These are phyloP conservation scores for Cairina moschata DNA, from an alignment of 2,113 vertebrate species.

Conservation along the genomic window DNA sequence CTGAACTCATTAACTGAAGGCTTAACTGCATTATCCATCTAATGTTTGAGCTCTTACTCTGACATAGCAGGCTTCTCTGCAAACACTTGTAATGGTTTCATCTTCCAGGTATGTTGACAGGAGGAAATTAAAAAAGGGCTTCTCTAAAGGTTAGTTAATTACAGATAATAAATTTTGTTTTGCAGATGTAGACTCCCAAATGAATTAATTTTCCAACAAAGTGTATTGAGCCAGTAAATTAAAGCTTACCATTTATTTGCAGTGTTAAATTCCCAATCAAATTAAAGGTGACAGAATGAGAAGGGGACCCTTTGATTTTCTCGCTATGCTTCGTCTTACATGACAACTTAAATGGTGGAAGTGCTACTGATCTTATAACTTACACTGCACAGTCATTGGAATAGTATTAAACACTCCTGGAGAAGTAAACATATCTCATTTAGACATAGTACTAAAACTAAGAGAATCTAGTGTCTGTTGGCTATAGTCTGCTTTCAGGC, in stretches of 20 bases:
- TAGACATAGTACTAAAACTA: background rate
- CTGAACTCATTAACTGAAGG: background rate
- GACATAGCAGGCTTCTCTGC: background rate
- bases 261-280: constrained; percentile 55
- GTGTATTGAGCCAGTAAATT: constrained; percentile 22
- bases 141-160: constrained; percentile 69
- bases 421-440: background rate
- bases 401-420: background rate
- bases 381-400: background rate
- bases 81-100: constrained; percentile 26
- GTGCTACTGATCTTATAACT: background rate
- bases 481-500: background rate
- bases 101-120: constrained; percentile 5
- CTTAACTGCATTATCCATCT: background rate
- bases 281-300: constrained; percentile 42
- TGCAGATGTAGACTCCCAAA: constrained; percentile 41
- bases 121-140: constrained; percentile 53
- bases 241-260: constrained; percentile 53
- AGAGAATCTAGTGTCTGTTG: background rate
- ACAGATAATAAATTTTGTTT: constrained; percentile 63
- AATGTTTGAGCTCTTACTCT: background rate
- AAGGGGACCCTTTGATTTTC: background rate
- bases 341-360: background rate
- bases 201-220: constrained; percentile 56
- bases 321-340: background rate